These are phyloP conservation scores for Myrmecophaga tridactyla DNA, from an alignment of 2,113 vertebrate species.

Conservation along the genomic window DNA sequence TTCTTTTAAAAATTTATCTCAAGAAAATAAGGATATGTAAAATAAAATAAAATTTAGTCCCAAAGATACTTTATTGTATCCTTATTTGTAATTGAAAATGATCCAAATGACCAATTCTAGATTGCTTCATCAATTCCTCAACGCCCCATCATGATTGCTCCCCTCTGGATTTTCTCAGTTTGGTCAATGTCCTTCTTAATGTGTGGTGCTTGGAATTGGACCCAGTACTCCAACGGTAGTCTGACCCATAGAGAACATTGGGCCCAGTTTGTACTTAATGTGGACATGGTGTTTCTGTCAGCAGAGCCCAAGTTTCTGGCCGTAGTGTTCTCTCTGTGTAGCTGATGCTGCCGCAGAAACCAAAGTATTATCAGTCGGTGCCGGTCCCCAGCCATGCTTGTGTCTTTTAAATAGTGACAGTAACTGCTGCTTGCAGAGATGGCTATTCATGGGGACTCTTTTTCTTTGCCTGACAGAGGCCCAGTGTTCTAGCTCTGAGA, in stretches of 20 bases:
- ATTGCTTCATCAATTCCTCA: neutral
- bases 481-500: constrained; percentile 64
- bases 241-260: neutral
- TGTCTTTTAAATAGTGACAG: constrained; percentile 61
- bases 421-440: constrained; percentile 64
- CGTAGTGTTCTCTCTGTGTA: constrained; percentile 21
- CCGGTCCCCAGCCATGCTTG: constrained; percentile 50
- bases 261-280: neutral
- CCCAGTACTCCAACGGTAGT: neutral
- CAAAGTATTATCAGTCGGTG: constrained; percentile 48
- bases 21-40: constrained; percentile 3
- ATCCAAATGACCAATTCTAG: neutral
- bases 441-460: constrained; percentile 64
- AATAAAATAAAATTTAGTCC: constrained; percentile 30
- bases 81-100: constrained; percentile 28
- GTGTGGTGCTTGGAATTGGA: neutral
- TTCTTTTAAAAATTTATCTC: constrained; percentile 18
- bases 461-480: constrained; percentile 72
- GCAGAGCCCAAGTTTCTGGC: constrained; percentile 46
- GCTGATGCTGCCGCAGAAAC: constrained; percentile 18
- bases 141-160: neutral
- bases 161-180: neutral
- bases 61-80: neutral
- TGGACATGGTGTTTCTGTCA: neutral
- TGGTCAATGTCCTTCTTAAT: neutral